Base-by-base conservation (phyloP, 2,888 invertebrate species). In the Lacanobia wlatinum region DNA sequence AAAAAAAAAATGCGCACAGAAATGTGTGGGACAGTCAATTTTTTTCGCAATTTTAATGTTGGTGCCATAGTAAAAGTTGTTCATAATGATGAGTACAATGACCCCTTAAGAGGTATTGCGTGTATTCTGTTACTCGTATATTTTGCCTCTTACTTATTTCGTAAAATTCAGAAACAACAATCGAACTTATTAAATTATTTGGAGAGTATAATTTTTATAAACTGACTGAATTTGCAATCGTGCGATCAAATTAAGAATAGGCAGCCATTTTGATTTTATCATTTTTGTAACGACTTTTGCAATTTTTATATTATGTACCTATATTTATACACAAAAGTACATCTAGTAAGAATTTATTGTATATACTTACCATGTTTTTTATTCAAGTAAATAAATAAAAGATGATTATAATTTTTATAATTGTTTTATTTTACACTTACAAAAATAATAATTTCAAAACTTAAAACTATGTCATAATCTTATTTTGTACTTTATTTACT, bases 401-500 rank as follows among this genome's bases (percentile, higher is more conserved):
- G 8, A 48, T 2, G 3, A 8, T 48, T 34, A 34, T 34, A 40
- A 34, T 34, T 10, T 48, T 40, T 28, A 5, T 23, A 34, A 40
- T 70, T 0, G 70, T 78, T 73, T 70, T 73, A 78, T 78, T 73
- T 28, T 68, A 43, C 16, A 28, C 28, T 68, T 50, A n/a, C 59
- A 16, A 74, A 18, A 21, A 40, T n/a, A 48, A 18, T 1, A 16
- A 28, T 40, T 50, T 18, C 1, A 18, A 23, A 0, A 40, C 73
- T 73, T 73, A 73, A 28, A 56, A 66, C 48, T 73, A 73, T n/a
- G 38, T 21, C 21, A 55, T 73, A 21, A 70, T 58, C 12, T 61
- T 62, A 75, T 77, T 75, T 75, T 75, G 77, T 75, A 76, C 76
- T 56, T 34, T 64, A 23, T 34, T n/a, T 52, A 77, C 66, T 72